Percentiles rank a stretch among this genome's conserved stretches.
phyloP scores from a whole-genome alignment of 2,888 invertebrate species.

The Peribatodes rhomboidaria region DNA sequence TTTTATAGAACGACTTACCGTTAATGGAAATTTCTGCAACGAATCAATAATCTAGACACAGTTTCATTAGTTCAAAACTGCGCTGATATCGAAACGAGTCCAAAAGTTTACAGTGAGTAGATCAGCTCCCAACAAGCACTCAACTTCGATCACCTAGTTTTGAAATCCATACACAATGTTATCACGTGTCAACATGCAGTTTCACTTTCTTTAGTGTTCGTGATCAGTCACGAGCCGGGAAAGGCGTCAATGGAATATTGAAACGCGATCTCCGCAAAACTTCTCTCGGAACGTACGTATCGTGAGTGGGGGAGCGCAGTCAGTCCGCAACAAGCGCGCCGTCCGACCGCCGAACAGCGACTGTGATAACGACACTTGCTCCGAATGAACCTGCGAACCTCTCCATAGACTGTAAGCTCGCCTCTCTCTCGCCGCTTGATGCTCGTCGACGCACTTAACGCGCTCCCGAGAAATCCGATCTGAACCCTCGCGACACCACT shows the following conservation, averaged over 20 bases:
- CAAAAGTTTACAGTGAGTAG: slow-evolving; percentile 65
- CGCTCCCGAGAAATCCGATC: slow-evolving; percentile 55
- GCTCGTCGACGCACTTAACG: slow-evolving; percentile 65
- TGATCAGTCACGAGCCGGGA: slow-evolving; percentile 70
- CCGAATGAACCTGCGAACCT: slow-evolving; percentile 79
- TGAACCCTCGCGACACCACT: slow-evolving; percentile 62
- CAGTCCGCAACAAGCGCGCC: slow-evolving; percentile 68
- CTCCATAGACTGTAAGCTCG: slow-evolving; percentile 77
- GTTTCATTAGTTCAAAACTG: slow-evolving; percentile 77
- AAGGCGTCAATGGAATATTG: slow-evolving; percentile 63
- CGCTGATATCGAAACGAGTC: slow-evolving; percentile 81
- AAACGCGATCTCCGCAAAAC: slow-evolving; percentile 79
- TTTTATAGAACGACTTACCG: slow-evolving; percentile 64
- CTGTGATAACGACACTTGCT: slow-evolving; percentile 84
- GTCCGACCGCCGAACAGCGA: slow-evolving; percentile 82
- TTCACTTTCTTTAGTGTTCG: slow-evolving; percentile 78
- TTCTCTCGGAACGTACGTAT: slow-evolving; percentile 68
- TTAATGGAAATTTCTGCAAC: slow-evolving; percentile 61
- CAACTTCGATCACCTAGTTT: slow-evolving; percentile 64
- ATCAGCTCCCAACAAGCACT: slow-evolving; percentile 67
- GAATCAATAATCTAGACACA: slow-evolving; percentile 80
- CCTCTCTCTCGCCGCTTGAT: slow-evolving; percentile 69
- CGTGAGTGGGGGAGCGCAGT: slow-evolving; percentile 54
- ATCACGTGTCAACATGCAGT: slow-evolving; percentile 70
- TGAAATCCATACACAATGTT: slow-evolving; percentile 72